Evolutionary conservation across 1,140 invertebrate species (phyloP).

Genomic region (Eriocheir sinensis): DNA sequence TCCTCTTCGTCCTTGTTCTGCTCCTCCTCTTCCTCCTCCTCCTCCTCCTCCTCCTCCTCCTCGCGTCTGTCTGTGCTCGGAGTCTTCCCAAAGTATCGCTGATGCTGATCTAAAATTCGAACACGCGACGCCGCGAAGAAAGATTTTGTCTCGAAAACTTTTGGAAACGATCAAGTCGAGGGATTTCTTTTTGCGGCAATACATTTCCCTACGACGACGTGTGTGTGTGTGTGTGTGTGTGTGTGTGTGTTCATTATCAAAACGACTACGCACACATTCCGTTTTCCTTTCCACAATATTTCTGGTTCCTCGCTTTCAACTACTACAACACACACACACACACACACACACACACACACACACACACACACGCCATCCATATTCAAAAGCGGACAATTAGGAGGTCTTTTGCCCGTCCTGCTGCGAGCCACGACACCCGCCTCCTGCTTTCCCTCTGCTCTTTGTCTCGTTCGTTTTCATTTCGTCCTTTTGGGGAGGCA

Average conservation of each 20-base stretch:
- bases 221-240: neutral
- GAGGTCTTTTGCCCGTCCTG: conserved; percentile 61
- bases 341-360: conserved; percentile 51
- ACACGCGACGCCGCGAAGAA: neutral
- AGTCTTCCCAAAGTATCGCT: neutral
- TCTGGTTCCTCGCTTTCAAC: conserved; percentile 1
- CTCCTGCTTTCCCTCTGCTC: conserved; percentile 18
- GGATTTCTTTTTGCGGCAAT: neutral
- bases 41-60: neutral
- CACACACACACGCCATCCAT: conserved; percentile 51
- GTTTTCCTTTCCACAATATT: neutral
- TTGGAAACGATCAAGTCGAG: neutral
- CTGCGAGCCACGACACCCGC: neutral
- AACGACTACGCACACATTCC: neutral
- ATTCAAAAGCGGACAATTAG: conserved; percentile 67
- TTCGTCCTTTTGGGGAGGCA: conserved; percentile 34
- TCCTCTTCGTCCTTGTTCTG: too few species aligned
- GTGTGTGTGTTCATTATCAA: conserved; percentile 1
- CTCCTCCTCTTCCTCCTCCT: neutral
- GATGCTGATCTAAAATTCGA: neutral
- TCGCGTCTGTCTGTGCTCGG: neutral
- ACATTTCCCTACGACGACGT: neutral
- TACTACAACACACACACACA: conserved; percentile 43
- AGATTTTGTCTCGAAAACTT: conserved; percentile 26
- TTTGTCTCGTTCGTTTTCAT: conserved; percentile 36